phyloP scores from a whole-genome alignment of 2,888 invertebrate species.

The Leucophenga montana region DNA sequence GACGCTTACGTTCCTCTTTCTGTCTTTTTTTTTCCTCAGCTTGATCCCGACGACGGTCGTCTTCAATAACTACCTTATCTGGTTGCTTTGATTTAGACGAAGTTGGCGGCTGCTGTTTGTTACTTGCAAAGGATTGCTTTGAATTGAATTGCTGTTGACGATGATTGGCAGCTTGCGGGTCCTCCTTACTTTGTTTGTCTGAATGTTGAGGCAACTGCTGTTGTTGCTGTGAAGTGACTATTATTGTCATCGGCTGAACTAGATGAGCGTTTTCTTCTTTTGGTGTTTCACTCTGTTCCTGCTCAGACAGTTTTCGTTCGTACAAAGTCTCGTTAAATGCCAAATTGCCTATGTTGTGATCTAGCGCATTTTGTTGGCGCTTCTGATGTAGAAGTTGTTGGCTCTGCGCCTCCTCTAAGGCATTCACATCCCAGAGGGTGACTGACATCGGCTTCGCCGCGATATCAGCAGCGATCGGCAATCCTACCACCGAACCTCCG shows the following conservation, averaged over 20 bases:
- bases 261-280: background rate
- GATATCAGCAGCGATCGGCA: slow-evolving; percentile 34
- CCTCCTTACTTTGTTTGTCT: slow-evolving; percentile 23
- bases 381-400: slow-evolving; percentile 50
- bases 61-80: slow-evolving; percentile 49
- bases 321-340: slow-evolving; percentile 24
- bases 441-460: slow-evolving; percentile 43
- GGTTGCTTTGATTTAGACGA: slow-evolving; percentile 36
- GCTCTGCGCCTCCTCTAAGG: slow-evolving; percentile 54
- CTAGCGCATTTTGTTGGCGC: slow-evolving; percentile 30
- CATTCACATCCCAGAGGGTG: slow-evolving; percentile 58
- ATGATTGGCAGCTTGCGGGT: slow-evolving; percentile 19
- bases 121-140: slow-evolving; percentile 36
- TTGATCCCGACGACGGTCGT: slow-evolving; percentile 64
- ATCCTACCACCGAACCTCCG: slow-evolving; percentile 43
- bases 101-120: slow-evolving; percentile 32
- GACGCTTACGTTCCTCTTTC: slow-evolving; percentile 70
- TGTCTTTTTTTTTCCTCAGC: slow-evolving; percentile 66
- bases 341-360: slow-evolving; percentile 29
- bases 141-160: slow-evolving; percentile 30
- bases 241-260: no score
- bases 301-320: slow-evolving; percentile 25
- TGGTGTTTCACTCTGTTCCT: slow-evolving; percentile 11
- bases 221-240: slow-evolving; percentile 15
- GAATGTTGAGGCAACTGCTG: slow-evolving; percentile 22